phyloP scores from a whole-genome alignment of 2,888 invertebrate species.

The Drosophila anceps region DNA sequence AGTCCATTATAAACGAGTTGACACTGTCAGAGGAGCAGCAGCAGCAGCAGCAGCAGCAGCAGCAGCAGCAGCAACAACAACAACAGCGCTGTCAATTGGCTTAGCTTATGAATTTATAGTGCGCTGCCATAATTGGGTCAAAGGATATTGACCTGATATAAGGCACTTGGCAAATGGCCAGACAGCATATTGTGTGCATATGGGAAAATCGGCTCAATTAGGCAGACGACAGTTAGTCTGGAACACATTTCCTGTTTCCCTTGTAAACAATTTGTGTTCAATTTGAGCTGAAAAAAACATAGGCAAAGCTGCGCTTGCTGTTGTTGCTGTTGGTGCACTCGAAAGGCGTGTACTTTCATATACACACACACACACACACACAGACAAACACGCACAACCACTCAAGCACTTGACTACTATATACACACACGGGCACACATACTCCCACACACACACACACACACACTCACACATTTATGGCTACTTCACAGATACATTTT shows the following conservation, averaged over 20 bases:
- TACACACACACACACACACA: slow-evolving; percentile 31
- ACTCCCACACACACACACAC: slow-evolving; percentile 25
- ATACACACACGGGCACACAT: slow-evolving; percentile 33
- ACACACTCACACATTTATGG: slow-evolving; percentile 34
- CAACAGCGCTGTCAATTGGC: slow-evolving; percentile 67
- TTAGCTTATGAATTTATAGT: slow-evolving; percentile 59
- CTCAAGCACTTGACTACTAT: slow-evolving; percentile 42
- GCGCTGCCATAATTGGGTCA: slow-evolving; percentile 78
- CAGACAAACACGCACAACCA: slow-evolving; percentile 21
- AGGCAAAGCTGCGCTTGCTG: slow-evolving; percentile 37
- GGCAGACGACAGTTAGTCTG: slow-evolving; percentile 62
- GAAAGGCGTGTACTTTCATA: slow-evolving; percentile 65
- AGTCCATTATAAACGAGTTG: slow-evolving; percentile 67
- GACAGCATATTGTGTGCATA: slow-evolving; percentile 20
- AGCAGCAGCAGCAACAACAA: slow-evolving; percentile 31
- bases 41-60: slow-evolving; percentile 28
- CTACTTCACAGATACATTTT: slow-evolving; percentile 72
- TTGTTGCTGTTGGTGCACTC: slow-evolving; percentile 46
- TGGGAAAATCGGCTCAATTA: slow-evolving; percentile 38
- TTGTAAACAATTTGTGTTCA: slow-evolving; percentile 19
- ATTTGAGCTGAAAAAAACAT: slow-evolving; percentile 19
- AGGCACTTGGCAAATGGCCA: slow-evolving; percentile 54
- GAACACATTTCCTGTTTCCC: slow-evolving; percentile 37
- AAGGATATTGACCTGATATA: slow-evolving; percentile 82
- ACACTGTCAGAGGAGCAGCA: slow-evolving; percentile 27